A percentile compares a stretch with the other conserved stretches of the same genome.
Evolutionary conservation across 2,113 vertebrate species (phyloP).

Genomic region (Lathamus discolor): DNA sequence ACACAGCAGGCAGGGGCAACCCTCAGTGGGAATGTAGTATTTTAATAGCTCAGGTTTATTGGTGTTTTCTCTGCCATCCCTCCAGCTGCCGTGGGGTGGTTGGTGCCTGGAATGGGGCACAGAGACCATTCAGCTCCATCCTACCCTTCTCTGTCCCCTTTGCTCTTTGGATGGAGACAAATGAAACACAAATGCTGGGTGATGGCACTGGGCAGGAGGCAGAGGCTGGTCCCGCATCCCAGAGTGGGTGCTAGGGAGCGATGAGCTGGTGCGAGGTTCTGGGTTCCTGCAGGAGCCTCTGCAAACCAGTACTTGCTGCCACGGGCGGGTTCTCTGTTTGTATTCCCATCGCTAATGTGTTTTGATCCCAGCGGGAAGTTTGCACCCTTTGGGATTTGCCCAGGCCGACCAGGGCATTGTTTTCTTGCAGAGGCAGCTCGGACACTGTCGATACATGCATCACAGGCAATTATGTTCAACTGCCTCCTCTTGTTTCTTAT

Average conservation of each 20-base stretch:
- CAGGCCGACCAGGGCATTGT: background rate
- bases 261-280: background rate
- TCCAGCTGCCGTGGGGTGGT: background rate
- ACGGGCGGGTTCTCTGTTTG: background rate
- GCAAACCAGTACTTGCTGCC: background rate
- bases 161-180: background rate
- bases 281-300: background rate
- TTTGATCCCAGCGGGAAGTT: background rate
- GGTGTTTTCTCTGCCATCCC: background rate
- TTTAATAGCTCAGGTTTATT: background rate
- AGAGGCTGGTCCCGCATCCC: rapidly evolving
- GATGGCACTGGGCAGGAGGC: background rate
- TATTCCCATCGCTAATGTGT: background rate
- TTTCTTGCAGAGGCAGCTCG: background rate
- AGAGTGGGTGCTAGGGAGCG: background rate
- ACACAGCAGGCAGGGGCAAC: background rate
- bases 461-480: background rate
- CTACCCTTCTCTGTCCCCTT: background rate
- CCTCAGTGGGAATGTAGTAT: background rate
- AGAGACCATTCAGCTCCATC: background rate
- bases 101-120: background rate
- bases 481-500: background rate
- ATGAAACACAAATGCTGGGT: rapidly evolving
- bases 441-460: conserved; percentile 6
- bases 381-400: background rate